A percentile compares a stretch with the other conserved stretches of the same genome.
Evolutionary conservation across 2,888 invertebrate genomes (phyloP).

Genomic region (Chromoteleia sp.): DNA sequence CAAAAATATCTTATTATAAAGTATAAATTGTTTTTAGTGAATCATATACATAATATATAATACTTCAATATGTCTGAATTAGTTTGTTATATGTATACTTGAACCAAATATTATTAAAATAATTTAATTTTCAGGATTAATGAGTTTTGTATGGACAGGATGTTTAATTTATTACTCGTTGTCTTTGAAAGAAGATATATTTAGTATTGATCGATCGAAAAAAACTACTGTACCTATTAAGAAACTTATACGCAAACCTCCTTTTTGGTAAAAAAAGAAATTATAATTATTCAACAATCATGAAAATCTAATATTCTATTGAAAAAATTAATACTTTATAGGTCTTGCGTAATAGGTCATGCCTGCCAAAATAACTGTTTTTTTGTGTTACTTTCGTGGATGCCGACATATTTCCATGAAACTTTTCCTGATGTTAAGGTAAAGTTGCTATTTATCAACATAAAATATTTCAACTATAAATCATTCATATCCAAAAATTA

Average conservation of each 20-base stretch:
- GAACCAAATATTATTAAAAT: conserved; percentile 15
- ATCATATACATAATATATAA: too few species aligned
- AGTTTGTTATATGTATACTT: too few species aligned
- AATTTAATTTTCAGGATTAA: conserved; percentile 80
- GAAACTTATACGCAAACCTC: conserved; percentile 86
- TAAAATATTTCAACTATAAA: not conserved
- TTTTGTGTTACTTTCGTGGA: conserved; percentile 90
- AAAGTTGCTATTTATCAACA: conserved; percentile 34
- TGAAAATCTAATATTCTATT: conserved; percentile 4
- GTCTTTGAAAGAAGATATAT: conserved; percentile 70
- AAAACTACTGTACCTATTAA: conserved; percentile 86
- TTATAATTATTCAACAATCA: conserved; percentile 33
- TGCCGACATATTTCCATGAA: conserved; percentile 91
- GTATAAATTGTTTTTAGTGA: too few species aligned
- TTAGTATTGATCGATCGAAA: conserved; percentile 81
- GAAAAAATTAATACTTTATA: conserved; percentile 75
- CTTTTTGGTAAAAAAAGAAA: conserved; percentile 86
- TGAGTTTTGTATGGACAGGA: conserved; percentile 87
- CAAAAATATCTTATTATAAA: too few species aligned
- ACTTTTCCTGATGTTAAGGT: conserved; percentile 88
- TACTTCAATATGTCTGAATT: too few species aligned
- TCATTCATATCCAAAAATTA: not conserved
- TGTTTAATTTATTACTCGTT: conserved; percentile 85
- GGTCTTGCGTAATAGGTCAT: conserved; percentile 90
- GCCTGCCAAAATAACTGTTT: conserved; percentile 90